These are phyloP conservation scores for Dromiciops gliroides DNA, from an alignment of 2,113 vertebrate species.

Conservation along the genomic window DNA sequence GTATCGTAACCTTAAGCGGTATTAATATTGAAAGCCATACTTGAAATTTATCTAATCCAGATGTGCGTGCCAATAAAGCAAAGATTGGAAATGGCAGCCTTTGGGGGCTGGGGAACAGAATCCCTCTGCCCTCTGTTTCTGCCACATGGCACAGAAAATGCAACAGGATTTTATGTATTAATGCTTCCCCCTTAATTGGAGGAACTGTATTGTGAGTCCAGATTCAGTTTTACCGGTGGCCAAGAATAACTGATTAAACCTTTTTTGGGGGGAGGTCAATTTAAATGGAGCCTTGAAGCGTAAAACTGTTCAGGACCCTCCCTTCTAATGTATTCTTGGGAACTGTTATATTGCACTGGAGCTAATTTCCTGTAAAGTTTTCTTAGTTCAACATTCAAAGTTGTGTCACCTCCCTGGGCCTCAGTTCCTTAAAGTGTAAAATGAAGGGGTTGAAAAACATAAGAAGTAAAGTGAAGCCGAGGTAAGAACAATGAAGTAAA, in stretches of 20 bases:
- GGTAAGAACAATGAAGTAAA: too few relatives aligned
- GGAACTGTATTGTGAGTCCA: constrained; percentile 63
- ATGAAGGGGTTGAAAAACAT: background rate
- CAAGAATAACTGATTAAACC: constrained; percentile 74
- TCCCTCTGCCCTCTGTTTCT: constrained; percentile 70
- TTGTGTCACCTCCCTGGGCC: background rate
- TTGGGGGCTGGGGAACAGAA: constrained; percentile 55
- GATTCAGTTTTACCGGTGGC: constrained; percentile 65
- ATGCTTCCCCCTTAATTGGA: constrained; percentile 58
- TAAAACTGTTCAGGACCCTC: constrained; percentile 56
- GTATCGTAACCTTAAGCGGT: constrained; percentile 79
- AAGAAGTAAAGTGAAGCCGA: too few relatives aligned
- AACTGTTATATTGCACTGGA: background rate
- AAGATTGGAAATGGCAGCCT: constrained; percentile 70
- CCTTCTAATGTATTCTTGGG: constrained; percentile 23
- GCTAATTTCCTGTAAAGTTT: background rate
- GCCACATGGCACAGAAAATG: constrained; percentile 57
- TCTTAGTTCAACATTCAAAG: background rate
- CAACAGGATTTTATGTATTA: constrained; percentile 66
- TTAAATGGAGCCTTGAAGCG: constrained; percentile 57
- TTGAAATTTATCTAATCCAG: constrained; percentile 83
- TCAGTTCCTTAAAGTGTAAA: background rate
- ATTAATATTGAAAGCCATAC: constrained; percentile 80
- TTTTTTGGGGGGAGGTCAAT: constrained; percentile 54
- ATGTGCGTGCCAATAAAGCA: constrained; percentile 80